These are phyloP conservation scores for Sycophila texana DNA, from an alignment of 2,888 invertebrate genomes.

Conservation along the genomic window DNA sequence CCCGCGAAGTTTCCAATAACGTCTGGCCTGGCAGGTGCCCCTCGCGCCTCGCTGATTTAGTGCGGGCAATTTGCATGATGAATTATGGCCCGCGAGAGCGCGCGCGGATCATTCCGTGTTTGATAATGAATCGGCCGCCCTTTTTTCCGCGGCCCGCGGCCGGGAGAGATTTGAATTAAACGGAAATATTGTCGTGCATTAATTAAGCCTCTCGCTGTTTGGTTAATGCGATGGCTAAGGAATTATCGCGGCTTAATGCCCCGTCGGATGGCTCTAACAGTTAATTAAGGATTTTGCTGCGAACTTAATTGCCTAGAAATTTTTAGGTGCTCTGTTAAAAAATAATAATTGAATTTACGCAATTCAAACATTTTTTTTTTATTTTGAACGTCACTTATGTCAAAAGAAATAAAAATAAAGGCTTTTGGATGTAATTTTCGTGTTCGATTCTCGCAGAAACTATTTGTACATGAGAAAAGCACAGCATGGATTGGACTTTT, in stretches of 20 bases:
- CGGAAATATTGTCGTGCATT: not conserved
- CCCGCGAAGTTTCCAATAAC: constrained; percentile 28
- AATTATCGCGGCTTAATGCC: too few relatives aligned
- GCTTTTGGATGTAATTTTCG: too few relatives aligned
- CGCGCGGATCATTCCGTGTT: not conserved
- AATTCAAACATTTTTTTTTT: not conserved
- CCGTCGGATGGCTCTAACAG: too few relatives aligned
- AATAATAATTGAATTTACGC: not conserved
- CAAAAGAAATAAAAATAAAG: too few relatives aligned
- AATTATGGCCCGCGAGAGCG: constrained; percentile 4
- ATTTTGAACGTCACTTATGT: too few relatives aligned
- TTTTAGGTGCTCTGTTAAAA: not conserved
- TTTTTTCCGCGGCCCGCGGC: not conserved
- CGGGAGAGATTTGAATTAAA: not conserved
- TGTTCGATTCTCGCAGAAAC: too few relatives aligned
- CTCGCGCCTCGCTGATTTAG: constrained; percentile 1
- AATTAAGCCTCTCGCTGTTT: too few relatives aligned
- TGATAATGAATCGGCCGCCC: constrained; percentile 1
- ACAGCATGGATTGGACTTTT: too few relatives aligned
- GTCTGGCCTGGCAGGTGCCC: not conserved
- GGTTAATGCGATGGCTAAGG: too few relatives aligned
- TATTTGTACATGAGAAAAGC: too few relatives aligned
- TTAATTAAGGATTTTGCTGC: too few relatives aligned
- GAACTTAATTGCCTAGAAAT: not conserved
- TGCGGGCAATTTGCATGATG: constrained; percentile 25